A percentile compares a stretch with the other conserved stretches of the same genome.
These are phyloP conservation scores for Andrena camellia DNA, from an alignment of 2,888 invertebrate species.

Conservation along the genomic window DNA sequence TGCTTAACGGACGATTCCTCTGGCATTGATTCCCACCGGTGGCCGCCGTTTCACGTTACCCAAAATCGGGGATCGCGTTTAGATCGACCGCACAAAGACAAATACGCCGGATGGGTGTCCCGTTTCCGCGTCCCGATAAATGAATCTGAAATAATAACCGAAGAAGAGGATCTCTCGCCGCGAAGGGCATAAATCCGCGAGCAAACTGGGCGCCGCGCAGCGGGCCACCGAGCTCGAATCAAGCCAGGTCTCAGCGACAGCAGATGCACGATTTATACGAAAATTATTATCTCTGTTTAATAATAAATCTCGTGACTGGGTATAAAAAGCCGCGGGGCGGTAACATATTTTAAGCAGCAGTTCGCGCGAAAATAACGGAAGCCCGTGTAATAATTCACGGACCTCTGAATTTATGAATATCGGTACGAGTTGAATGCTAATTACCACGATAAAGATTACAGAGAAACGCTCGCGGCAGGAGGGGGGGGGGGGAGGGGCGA, in stretches of 20 bases:
- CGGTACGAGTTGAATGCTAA: slow-evolving; percentile 30
- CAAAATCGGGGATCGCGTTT: not conserved
- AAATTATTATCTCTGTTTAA: slow-evolving; percentile 16
- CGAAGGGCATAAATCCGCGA: not conserved
- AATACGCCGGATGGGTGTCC: too few relatives aligned
- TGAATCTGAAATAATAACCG: not conserved
- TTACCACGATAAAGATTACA: slow-evolving; percentile 30
- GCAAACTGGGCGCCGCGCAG: not conserved
- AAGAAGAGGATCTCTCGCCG: not conserved
- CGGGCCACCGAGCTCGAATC: not conserved
- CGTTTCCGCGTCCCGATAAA: too few relatives aligned
- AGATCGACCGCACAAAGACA: too few relatives aligned
- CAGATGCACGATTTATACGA: not conserved
- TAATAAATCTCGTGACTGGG: not conserved
- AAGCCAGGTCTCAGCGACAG: not conserved
- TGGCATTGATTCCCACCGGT: slow-evolving; percentile 17
- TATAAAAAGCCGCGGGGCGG: not conserved
- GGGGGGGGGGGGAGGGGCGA: too few relatives aligned
- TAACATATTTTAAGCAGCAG: slow-evolving; percentile 5
- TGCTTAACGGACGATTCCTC: slow-evolving; percentile 4
- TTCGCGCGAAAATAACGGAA: not conserved
- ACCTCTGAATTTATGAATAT: slow-evolving; percentile 13
- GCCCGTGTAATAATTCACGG: not conserved
- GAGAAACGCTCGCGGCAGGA: slow-evolving; percentile 11
- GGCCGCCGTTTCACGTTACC: not conserved